Evolutionary conservation across 1,140 invertebrate species (phyloP).

Genomic region (Nixonia krombeini): DNA sequence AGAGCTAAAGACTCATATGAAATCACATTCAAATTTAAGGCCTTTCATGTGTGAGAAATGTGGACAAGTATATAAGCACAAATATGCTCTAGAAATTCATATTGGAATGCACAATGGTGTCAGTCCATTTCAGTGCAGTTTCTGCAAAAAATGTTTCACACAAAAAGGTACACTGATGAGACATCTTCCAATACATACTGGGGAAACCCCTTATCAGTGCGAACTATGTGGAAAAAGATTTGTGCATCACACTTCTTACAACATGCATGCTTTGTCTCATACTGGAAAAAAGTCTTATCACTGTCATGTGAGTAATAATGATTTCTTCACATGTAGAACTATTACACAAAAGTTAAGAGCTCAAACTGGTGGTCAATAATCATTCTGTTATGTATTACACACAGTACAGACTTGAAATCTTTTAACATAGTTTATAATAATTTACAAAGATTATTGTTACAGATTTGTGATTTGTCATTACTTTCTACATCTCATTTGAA

Average conservation of each 20-base stretch:
- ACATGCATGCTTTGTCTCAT: slow-evolving; percentile 78
- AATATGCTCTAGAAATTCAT: slow-evolving; percentile 77
- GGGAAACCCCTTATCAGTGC: slow-evolving; percentile 78
- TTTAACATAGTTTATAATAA: no score
- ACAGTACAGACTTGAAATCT: no score
- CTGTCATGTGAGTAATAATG: slow-evolving; percentile 74
- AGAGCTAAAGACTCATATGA: slow-evolving; percentile 67
- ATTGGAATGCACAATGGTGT: slow-evolving; percentile 79
- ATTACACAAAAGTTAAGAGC: background rate
- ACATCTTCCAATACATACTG: slow-evolving; percentile 79
- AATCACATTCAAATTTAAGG: slow-evolving; percentile 64
- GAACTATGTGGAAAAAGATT: slow-evolving; percentile 80
- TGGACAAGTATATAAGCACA: slow-evolving; percentile 78
- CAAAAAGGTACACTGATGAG: slow-evolving; percentile 78
- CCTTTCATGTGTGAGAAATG: slow-evolving; percentile 76
- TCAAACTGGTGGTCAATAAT: no score
- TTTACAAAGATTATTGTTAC: no score
- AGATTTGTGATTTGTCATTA: slow-evolving; percentile 74
- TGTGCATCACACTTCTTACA: slow-evolving; percentile 79
- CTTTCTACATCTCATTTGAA: slow-evolving; percentile 78
- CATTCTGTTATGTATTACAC: no score
- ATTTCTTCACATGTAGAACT: slow-evolving; percentile 61
- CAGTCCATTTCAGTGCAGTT: slow-evolving; percentile 79
- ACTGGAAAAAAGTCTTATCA: slow-evolving; percentile 76
- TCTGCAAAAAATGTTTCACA: slow-evolving; percentile 84